Percentiles rank a stretch among this genome's conserved stretches.
phyloP scores from a whole-genome alignment of 2,797 vertebrate species.

The Dendrocincla tyrannina region DNA sequence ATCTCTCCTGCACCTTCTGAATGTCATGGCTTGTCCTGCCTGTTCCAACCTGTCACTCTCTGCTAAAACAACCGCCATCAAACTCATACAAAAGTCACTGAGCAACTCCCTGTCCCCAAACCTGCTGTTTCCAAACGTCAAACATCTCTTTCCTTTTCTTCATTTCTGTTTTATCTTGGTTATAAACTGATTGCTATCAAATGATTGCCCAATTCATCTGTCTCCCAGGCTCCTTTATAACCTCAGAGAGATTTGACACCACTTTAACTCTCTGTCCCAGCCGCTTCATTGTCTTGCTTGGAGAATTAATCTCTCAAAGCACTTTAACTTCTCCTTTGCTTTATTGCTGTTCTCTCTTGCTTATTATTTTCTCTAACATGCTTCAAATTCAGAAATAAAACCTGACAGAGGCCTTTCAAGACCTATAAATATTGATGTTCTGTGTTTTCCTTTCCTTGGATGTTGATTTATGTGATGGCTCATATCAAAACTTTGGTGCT shows the following conservation, averaged over 20 bases:
- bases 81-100: background rate
- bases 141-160: background rate
- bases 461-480: background rate
- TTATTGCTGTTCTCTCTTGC: constrained; percentile 7
- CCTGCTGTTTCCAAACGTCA: background rate
- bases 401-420: background rate
- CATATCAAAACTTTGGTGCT: background rate
- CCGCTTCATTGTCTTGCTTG: background rate
- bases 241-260: background rate
- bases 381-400: constrained; percentile 20
- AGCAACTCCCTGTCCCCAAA: background rate
- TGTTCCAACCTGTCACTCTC: background rate
- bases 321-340: background rate
- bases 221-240: background rate
- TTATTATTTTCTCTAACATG: background rate
- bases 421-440: background rate
- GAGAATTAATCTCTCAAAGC: constrained; percentile 11
- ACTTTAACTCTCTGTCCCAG: background rate
- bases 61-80: background rate
- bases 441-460: background rate
- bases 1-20: background rate
- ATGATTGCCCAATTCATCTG: constrained; percentile 57
- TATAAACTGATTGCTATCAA: constrained; percentile 38
- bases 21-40: background rate
- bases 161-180: background rate